Conservation (phyloP, 2,888 invertebrate genomes). For the Emesis furor region DNA sequence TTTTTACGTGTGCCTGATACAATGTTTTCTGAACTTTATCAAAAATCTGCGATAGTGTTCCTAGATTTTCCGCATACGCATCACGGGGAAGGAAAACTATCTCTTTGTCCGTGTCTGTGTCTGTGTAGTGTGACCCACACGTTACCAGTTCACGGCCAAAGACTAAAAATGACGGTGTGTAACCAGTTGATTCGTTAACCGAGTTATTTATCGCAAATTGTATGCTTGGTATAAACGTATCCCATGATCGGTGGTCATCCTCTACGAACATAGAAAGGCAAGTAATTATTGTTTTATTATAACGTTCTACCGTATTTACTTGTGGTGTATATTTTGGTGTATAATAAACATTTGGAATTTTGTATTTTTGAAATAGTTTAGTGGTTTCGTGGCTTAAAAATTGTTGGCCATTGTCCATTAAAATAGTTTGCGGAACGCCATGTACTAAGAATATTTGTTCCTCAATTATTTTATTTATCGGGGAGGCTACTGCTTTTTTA, state of each 20-base stretch:
- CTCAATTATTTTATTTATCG: no score
- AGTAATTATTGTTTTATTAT: constrained; percentile 67
- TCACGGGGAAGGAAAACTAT: no score
- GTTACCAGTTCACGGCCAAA: background rate
- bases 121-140: background rate
- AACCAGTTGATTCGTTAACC: background rate
- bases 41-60: no score
- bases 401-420: constrained; percentile 52
- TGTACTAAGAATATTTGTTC: no score
- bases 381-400: constrained; percentile 45
- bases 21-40: no score
- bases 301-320: constrained; percentile 50
- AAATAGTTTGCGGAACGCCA: background rate
- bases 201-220: background rate
- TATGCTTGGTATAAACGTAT: background rate
- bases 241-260: background rate
- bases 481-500: background rate
- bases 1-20: no score
- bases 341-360: constrained; percentile 52
- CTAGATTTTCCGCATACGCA: no score
- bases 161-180: background rate
- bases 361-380: constrained; percentile 45
- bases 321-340: constrained; percentile 63
- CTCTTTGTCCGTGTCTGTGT: background rate
- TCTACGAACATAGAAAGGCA: background rate